Base-by-base conservation (phyloP, 2,797 vertebrate species). In the Synaphobranchus kaupii region DNA sequence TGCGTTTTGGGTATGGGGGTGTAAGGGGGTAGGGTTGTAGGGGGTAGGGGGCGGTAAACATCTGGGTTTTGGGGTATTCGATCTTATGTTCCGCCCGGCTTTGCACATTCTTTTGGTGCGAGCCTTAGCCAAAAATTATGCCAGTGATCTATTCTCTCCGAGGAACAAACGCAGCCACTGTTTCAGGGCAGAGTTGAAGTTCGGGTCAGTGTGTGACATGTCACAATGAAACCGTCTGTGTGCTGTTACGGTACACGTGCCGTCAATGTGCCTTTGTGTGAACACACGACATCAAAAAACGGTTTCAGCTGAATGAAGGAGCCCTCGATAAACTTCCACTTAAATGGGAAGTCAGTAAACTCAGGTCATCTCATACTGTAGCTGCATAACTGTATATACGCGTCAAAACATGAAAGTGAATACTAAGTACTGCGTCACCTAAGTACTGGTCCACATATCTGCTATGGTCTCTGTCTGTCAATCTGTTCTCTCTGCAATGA, bases 101-200 rank as follows among this genome's bases (percentile, higher is more conserved):
- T 89, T 93, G 92, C 92, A 87, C 85, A 86, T 88, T 89, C 88
- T 91, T 89, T 89, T 85, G 87, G 88, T 90, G 87, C 89, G 89
- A 10, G 25, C 47, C 82, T 80, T 80, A n/a, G 86, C 82, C 83
- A 56, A 86, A 91, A 93, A 90, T 93, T 92, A 93, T 92, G 92
- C 91, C 90, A 88, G 86, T 76, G 92, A 73, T 92, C 94, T 92
- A 92, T 91, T 87, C 83, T 39, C 58, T 48, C 93, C 92, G 90
- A 90, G 88, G 88, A 89, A 90, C 87, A 90, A 89, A 92, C 34
- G 90, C 88, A 90, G 85, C 88, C 90, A 91, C 88, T 85, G 88
- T 94, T 93, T 92, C 85, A 89, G 83, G 71, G 87, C 82, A 10
- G 87, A 89, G 89, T 86, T 91, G 84, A 78, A 48, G 89, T 20